A percentile compares a stretch with the other conserved stretches of the same genome.
These are phyloP conservation scores for Hippocampus mohnikei DNA, from an alignment of 2,113 vertebrate genomes.

Conservation along the genomic window DNA sequence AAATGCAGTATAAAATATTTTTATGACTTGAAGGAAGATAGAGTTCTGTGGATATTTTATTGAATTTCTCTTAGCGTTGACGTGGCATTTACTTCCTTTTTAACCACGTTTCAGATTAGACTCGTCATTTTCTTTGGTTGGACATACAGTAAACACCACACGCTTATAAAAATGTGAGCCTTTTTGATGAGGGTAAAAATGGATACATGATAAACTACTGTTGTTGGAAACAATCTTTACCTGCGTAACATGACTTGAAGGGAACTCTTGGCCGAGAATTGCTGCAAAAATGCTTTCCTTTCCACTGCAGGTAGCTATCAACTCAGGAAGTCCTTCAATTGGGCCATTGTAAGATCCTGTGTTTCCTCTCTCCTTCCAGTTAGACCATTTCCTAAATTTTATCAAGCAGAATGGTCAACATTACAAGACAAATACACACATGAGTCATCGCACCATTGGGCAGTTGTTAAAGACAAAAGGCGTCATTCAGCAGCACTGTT, in stretches of 20 bases:
- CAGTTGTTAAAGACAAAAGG: not conserved
- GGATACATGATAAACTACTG: not conserved
- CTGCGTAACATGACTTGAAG: conserved; percentile 77
- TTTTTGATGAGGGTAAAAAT: not conserved
- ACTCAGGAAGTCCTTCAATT: conserved; percentile 89
- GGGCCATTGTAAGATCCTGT: conserved; percentile 65
- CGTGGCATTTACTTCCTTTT: not conserved
- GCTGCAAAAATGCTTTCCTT: conserved; percentile 78
- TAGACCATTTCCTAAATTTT: conserved; percentile 78
- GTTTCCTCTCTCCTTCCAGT: conserved; percentile 57
- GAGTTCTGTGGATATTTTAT: too few relatives aligned
- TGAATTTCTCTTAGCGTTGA: not conserved
- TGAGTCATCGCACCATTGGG: not conserved
- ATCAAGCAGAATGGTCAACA: not conserved
- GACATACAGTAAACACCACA: too few relatives aligned
- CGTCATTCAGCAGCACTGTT: not conserved
- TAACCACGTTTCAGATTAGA: not conserved
- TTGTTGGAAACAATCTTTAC: conserved; percentile 59
- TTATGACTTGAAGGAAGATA: too few relatives aligned
- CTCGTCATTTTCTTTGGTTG: not conserved
- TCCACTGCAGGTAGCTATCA: conserved; percentile 84
- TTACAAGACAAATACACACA: not conserved
- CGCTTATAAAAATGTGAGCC: too few relatives aligned
- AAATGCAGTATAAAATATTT: too few relatives aligned
- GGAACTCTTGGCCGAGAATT: conserved; percentile 77